Percentiles rank a stretch among this genome's conserved stretches.
phyloP scores from a whole-genome alignment of 2,888 invertebrate species.

The Cosmia trapezina region DNA sequence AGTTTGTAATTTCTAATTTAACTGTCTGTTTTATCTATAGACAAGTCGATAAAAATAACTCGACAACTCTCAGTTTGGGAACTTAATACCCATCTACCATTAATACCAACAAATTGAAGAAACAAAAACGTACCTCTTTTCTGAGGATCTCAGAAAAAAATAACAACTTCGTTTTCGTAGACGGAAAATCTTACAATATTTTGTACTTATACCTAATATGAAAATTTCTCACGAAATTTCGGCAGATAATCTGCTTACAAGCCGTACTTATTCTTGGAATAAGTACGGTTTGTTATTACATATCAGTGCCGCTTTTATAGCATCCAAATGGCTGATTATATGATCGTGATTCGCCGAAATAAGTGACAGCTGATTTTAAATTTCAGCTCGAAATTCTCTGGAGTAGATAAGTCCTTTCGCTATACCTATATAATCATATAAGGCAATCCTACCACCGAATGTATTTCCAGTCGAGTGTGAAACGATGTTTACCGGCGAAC shows the following conservation, averaged over 20 bases:
- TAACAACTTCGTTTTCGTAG: background rate
- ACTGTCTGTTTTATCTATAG: no score
- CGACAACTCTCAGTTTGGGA: no score
- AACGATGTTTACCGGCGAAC: constrained; percentile 40
- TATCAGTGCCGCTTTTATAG: constrained; percentile 16
- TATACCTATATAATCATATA: no score
- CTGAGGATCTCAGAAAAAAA: background rate
- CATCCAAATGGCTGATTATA: constrained; percentile 5
- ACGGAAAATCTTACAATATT: background rate
- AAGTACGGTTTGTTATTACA: constrained; percentile 12
- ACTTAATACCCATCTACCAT: no score
- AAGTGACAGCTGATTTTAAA: constrained; percentile 2
- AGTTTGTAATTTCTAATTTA: no score
- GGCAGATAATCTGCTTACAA: background rate
- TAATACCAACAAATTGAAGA: background rate
- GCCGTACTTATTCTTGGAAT: constrained; percentile 4
- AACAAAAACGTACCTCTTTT: background rate
- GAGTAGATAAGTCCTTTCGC: background rate
- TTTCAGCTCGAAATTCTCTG: background rate
- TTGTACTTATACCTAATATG: background rate
- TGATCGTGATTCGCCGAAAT: constrained; percentile 11
- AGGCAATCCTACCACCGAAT: background rate
- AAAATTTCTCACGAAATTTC: background rate
- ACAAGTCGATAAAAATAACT: no score
- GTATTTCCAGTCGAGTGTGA: constrained; percentile 42